Evolutionary conservation across 2,797 vertebrate genomes (phyloP).

Genomic region (Tadarida brasiliensis): DNA sequence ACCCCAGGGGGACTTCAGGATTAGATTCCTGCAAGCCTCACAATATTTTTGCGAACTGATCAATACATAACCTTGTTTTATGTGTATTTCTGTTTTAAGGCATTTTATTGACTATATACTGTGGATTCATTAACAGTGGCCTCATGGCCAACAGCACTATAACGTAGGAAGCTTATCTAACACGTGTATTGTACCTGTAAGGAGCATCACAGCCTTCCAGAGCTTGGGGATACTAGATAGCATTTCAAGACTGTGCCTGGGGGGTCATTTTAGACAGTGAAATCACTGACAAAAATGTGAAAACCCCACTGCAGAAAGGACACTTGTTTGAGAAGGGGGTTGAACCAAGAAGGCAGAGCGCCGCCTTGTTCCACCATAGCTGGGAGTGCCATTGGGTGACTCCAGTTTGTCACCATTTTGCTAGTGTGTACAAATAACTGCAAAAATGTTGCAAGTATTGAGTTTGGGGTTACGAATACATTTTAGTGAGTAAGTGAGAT

Average conservation of each 20-base stretch:
- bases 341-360: not conserved
- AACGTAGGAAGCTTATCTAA: not conserved
- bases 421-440: not conserved
- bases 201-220: not conserved
- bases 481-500: not conserved
- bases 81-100: not conserved
- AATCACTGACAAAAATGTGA: not conserved
- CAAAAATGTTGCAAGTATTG: not conserved
- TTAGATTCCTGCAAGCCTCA: not conserved
- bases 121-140: not conserved
- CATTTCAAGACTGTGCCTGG: not conserved
- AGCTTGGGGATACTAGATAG: not conserved
- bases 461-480: not conserved
- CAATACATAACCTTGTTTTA: not conserved
- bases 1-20: not conserved
- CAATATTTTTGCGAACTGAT: not conserved
- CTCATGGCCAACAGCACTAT: not conserved
- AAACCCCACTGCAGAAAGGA: not conserved
- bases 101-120: not conserved
- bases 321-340: not conserved
- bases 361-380: not conserved
- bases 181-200: not conserved
- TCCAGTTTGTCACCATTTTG: not conserved
- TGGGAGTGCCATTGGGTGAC: not conserved
- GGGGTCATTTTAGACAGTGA: not conserved